Evolutionary conservation across 2,797 vertebrate species (phyloP), one percentile per base, ranked within the genome.

Genomic region (Brachyrhaphis roseni): DNA sequence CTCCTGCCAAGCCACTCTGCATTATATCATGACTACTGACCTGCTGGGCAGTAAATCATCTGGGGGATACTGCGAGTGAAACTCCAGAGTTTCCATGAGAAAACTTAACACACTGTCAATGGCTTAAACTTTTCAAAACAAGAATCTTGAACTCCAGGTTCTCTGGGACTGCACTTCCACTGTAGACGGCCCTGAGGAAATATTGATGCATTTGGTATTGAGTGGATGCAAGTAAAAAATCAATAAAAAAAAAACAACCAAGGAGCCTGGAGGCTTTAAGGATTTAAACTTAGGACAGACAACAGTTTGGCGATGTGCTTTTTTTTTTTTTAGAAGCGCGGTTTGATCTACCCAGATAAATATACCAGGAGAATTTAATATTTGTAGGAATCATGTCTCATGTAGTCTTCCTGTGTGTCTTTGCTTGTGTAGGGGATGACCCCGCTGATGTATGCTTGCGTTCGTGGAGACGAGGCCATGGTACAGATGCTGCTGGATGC

Each of bases 401-500:
- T 74, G 7, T 46, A 0, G 13, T 51, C 39, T 31, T 70, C 79
- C n/a, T 83, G 16, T 75, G n/a, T 72, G 3, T 18, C 51, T 79
- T 0, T 62, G 55, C 34, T 64, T 34, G 34, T 78, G 59, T 0
- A 95, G 94, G 94, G 94, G 36, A 98, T 99, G 98, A 99, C 97
- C 80, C 98, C 98, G n/a, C 95, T 99, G 93, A 99, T 99, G 98
- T 99, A 99, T 13, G 97, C 98, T 68, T 99, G 98, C 86, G 97
- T 98, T 90, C 97, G 97, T 64, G 98, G 98, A 79, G 98, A 99
- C 75, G 98, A 99, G 93, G 98, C 98, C 59, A 99, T 99, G 98
- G 98, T 99, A 59, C 98, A 99, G 96, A 98, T 99, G 98, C 95
- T 99, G 92, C 96, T 99, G 94, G 98, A 99, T 86, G 98, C 98